Conservation (phyloP, 1,140 invertebrate species). For the Druon quercuslanigerum region DNA sequence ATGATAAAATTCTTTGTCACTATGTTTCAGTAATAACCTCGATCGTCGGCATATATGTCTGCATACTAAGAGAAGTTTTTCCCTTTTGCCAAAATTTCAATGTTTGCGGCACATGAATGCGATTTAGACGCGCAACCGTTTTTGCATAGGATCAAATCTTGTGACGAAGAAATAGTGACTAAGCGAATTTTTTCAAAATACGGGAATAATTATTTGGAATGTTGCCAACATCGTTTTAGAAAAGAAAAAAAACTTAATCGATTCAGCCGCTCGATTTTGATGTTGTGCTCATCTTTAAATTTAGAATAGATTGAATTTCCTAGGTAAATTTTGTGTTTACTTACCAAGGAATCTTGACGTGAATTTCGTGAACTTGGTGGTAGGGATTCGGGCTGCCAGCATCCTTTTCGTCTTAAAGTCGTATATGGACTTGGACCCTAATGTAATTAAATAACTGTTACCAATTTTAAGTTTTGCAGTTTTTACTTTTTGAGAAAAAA, state of each 20-base stretch:
- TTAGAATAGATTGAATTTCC: neutral
- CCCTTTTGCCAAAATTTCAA: neutral
- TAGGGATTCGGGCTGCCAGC: slow-evolving; percentile 31
- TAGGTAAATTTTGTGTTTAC: slow-evolving; percentile 16
- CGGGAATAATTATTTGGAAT: slow-evolving; percentile 17
- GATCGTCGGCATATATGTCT: neutral
- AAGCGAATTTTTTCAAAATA: slow-evolving; percentile 16
- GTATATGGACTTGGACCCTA: slow-evolving; percentile 39
- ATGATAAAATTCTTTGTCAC: too few relatives aligned
- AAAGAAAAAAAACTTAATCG: slow-evolving; percentile 6
- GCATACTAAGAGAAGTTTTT: slow-evolving; percentile 13
- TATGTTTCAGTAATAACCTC: too few relatives aligned
- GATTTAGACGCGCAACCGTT: neutral
- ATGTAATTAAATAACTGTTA: neutral
- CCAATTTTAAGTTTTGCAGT: neutral
- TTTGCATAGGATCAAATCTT: neutral
- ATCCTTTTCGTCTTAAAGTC: slow-evolving; percentile 30
- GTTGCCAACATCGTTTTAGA: neutral
- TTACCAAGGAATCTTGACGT: slow-evolving; percentile 46
- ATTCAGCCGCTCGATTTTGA: slow-evolving; percentile 11
- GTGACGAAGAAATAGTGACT: neutral
- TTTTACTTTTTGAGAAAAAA: neutral
- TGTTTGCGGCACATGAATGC: slow-evolving; percentile 1
- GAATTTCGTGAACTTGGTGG: slow-evolving; percentile 26
- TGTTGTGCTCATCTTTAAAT: neutral